Evolutionary conservation across 1,140 invertebrate species (phyloP).

Genomic region (Dendroctonus valens): DNA sequence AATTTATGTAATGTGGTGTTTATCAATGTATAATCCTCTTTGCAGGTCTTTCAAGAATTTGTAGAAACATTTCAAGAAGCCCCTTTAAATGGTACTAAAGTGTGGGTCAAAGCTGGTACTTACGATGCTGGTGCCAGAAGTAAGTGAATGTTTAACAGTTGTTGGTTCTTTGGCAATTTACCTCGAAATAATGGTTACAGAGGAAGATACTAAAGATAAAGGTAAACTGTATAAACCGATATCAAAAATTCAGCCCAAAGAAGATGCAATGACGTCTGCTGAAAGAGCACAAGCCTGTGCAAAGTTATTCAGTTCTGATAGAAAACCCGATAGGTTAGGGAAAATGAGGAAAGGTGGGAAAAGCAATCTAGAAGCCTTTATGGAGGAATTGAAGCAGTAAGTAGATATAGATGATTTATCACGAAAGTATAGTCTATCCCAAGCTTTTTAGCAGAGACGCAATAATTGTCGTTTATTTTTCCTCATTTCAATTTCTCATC

Average conservation of each 20-base stretch:
- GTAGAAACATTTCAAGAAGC: constrained; percentile 94
- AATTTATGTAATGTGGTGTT: neutral
- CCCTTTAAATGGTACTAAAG: constrained; percentile 75
- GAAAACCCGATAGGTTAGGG: constrained; percentile 64
- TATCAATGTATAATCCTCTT: constrained; percentile 25
- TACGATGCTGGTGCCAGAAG: constrained; percentile 93
- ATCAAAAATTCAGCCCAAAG: constrained; percentile 66
- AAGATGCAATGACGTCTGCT: constrained; percentile 51
- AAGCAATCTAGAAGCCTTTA: constrained; percentile 82
- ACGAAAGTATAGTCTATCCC: too few relatives aligned
- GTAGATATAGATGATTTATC: constrained; percentile 6
- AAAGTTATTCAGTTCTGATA: constrained; percentile 61
- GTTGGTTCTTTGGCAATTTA: neutral
- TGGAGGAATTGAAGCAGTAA: constrained; percentile 47
- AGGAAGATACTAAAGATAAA: constrained; percentile 85
- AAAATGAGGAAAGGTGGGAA: constrained; percentile 86
- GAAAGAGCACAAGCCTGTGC: constrained; percentile 70
- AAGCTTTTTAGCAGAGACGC: too few relatives aligned
- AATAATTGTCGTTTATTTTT: too few relatives aligned
- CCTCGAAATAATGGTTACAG: constrained; percentile 47
- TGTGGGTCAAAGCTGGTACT: constrained; percentile 95
- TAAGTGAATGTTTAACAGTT: constrained; percentile 51
- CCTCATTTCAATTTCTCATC: neutral
- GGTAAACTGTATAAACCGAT: constrained; percentile 93
- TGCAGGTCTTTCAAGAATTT: constrained; percentile 92